Base-by-base conservation (phyloP, 2,797 vertebrate genomes). In the Alcedo quadribrachys region DNA sequence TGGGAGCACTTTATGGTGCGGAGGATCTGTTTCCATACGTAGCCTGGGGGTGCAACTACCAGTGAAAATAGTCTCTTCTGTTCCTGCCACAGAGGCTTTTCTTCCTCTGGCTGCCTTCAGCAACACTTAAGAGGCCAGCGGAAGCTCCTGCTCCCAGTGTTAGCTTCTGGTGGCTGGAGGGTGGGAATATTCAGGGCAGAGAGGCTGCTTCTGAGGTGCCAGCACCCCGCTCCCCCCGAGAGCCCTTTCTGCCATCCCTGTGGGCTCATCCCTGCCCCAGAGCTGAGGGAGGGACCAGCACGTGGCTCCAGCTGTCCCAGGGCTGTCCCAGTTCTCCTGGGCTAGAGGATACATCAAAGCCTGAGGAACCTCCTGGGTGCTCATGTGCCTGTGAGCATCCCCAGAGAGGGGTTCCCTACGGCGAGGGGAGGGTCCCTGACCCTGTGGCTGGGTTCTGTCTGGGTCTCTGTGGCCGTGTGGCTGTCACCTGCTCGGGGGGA, bases 401-500 rank as follows among this genome's bases (percentile, higher is more conserved):
- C 66, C 11, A 54, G 12, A 63, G 51, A 20, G 33, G 79, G 40
- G 28, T 55, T 58, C 60, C 85, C 40, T 28, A 1, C 0, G 2
- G 17, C 21, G 6, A 28, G 80, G 70, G 61, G 18, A 43, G 55
- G 4, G 20, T 16, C 68, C 20, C 46, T 22, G 46, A 24, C 19
- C 0, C 3, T 1, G 25, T 28, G 8, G 14, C 0, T 6, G 50
- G 50, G 28, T 19, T 54, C n/a, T 45, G 24, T 32, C 50, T 16
- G 77, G 35, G 54, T 63, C 22, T 25, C 58, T 19, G 53, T 7
- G 10, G 48, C 76, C 43, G 2, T 1, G 28, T 20, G 75, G 33
- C 12, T n/a, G 89, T 90, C 92, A 51, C 92, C 87, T 76, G 68
- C 87, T 61, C n/a, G 89, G 45, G 1, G 45, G 88, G 70, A 33